phyloP scores from a whole-genome alignment of 2,888 invertebrate genomes.

The Gari tellinella region DNA sequence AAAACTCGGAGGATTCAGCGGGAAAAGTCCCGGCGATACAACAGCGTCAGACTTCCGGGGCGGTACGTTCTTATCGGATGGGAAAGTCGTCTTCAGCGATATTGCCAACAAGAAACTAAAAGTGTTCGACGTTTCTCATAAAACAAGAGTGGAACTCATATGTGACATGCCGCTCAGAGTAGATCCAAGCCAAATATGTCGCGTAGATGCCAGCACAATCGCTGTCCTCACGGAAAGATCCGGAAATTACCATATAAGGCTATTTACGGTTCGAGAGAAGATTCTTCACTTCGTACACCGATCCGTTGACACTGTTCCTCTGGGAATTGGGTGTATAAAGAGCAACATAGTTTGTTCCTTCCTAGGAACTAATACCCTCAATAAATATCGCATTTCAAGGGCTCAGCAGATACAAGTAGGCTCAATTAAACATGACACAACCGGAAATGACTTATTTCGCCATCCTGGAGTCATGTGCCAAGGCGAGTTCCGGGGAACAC shows the following conservation, averaged over 20 bases:
- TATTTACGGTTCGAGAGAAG: slow-evolving; percentile 56
- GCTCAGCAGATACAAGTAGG: slow-evolving; percentile 45
- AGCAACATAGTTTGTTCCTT: slow-evolving; percentile 54
- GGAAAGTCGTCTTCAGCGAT: slow-evolving; percentile 43
- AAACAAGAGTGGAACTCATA: slow-evolving; percentile 54
- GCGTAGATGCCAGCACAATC: slow-evolving; percentile 44
- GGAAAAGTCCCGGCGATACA: slow-evolving; percentile 42
- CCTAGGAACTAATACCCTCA: slow-evolving; percentile 23
- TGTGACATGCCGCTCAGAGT: slow-evolving; percentile 44
- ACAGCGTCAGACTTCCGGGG: slow-evolving; percentile 48
- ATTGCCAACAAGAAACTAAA: slow-evolving; percentile 55
- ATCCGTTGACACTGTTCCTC: slow-evolving; percentile 36
- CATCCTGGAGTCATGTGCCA: slow-evolving; percentile 49
- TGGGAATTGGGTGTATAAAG: slow-evolving; percentile 41
- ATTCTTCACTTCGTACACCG: slow-evolving; percentile 51
- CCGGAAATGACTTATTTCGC: slow-evolving; percentile 52
- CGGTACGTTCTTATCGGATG: slow-evolving; percentile 41
- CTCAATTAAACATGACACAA: slow-evolving; percentile 32
- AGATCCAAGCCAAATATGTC: slow-evolving; percentile 45
- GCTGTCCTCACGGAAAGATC: slow-evolving; percentile 49
- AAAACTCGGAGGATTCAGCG: slow-evolving; percentile 48
- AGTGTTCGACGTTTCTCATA: slow-evolving; percentile 54
- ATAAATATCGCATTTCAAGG: slow-evolving; percentile 44
- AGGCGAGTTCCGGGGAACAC: slow-evolving; percentile 21
- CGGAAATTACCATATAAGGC: slow-evolving; percentile 44